phyloP scores from a whole-genome alignment of 2,113 vertebrate species.

The Vombatus ursinus region DNA sequence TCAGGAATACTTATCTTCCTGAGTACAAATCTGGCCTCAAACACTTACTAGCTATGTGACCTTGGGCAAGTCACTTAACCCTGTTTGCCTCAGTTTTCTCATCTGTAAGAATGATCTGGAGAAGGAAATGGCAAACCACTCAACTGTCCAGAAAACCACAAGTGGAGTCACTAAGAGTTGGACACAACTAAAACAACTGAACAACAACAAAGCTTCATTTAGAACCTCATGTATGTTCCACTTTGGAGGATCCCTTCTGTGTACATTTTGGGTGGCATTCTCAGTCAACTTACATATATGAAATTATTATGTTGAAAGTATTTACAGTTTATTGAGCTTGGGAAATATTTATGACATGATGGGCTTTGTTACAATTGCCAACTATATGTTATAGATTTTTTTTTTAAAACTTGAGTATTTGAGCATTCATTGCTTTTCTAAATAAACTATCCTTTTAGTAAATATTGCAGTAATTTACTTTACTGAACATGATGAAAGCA shows the following conservation, averaged over 20 bases:
- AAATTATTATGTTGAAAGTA: constrained; percentile 51
- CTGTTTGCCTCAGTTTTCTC: no score
- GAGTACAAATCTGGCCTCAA: no score
- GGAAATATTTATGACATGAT: constrained; percentile 18
- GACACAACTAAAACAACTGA: no score
- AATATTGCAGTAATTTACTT: not conserved
- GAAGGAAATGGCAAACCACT: no score
- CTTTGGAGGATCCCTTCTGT: not conserved
- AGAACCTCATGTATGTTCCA: not conserved
- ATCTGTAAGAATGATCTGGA: no score
- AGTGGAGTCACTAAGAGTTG: no score
- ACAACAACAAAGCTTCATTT: not conserved
- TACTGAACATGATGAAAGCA: not conserved
- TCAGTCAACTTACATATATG: not conserved
- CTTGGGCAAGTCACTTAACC: no score
- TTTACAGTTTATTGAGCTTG: constrained; percentile 37
- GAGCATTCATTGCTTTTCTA: accelerated
- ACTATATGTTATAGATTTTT: not conserved
- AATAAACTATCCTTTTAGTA: not conserved
- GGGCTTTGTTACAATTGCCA: constrained; percentile 9
- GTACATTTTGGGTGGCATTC: not conserved
- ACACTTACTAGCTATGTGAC: no score
- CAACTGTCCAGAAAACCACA: no score
- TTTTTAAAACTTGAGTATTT: accelerated
- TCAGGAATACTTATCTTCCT: no score